Percentiles rank a stretch among this genome's conserved stretches.
Conservation (phyloP, 1,140 invertebrate genomes). For the Cydia fagiglandana region DNA sequence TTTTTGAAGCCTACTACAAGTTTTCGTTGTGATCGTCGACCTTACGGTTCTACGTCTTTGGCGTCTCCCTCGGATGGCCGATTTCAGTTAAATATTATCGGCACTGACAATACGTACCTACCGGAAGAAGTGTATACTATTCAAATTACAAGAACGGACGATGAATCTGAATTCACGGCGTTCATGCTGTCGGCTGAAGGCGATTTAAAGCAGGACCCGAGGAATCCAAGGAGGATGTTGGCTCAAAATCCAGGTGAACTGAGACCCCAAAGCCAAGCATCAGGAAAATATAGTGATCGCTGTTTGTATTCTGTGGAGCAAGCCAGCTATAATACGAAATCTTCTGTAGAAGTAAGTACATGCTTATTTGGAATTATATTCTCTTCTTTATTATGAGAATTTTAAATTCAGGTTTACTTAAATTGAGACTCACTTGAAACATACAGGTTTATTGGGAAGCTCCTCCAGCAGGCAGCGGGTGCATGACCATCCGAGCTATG, state of each 20-base stretch:
- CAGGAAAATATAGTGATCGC: constrained; percentile 61
- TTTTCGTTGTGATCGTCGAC: constrained; percentile 65
- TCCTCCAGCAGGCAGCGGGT: constrained; percentile 61
- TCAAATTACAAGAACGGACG: constrained; percentile 59
- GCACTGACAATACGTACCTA: constrained; percentile 55
- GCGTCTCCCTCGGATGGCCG: constrained; percentile 60
- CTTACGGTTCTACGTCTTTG: constrained; percentile 59
- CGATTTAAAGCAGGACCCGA: constrained; percentile 57
- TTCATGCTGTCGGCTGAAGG: constrained; percentile 73
- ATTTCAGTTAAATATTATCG: constrained; percentile 53
- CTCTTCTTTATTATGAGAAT: too few species aligned
- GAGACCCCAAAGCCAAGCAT: constrained; percentile 47
- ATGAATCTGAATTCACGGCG: constrained; percentile 53
- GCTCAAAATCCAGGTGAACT: constrained; percentile 58
- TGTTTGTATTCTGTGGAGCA: constrained; percentile 68
- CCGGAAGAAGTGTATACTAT: constrained; percentile 67
- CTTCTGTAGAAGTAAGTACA: constrained; percentile 56
- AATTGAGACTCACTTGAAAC: not conserved
- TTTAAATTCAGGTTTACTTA: too few species aligned
- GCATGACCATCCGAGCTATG: constrained; percentile 66
- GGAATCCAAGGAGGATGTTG: constrained; percentile 55
- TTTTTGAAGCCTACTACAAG: constrained; percentile 32
- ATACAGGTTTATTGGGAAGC: constrained; percentile 66
- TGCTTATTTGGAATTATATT: too few species aligned
- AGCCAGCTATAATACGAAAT: constrained; percentile 49